These are phyloP conservation scores for Acleris sparsana DNA, from an alignment of 2,888 invertebrate species.

Conservation along the genomic window DNA sequence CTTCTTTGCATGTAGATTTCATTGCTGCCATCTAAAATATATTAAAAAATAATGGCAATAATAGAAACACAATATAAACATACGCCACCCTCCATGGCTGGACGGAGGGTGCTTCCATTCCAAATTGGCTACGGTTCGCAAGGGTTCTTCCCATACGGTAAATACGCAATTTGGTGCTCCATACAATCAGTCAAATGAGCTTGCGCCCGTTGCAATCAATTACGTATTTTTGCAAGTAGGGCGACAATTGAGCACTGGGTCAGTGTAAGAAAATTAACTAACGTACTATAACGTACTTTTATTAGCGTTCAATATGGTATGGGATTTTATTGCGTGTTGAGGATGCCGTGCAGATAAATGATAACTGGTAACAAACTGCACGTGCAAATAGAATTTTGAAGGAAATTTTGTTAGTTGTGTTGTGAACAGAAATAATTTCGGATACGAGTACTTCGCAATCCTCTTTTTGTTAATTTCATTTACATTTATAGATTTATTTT, in stretches of 20 bases:
- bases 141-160: slow-evolving; percentile 79
- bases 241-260: slow-evolving; percentile 28
- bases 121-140: slow-evolving; percentile 77
- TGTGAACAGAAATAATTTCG: too few species aligned
- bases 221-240: slow-evolving; percentile 64
- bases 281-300: neutral
- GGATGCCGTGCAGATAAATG: too few species aligned
- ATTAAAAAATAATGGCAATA: slow-evolving; percentile 51
- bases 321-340: too few species aligned
- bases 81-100: slow-evolving; percentile 49
- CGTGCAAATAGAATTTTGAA: too few species aligned
- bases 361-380: too few species aligned
- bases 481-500: too few species aligned
- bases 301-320: too few species aligned
- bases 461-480: too few species aligned
- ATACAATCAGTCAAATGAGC: slow-evolving; percentile 80
- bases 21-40: neutral
- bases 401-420: too few species aligned
- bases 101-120: slow-evolving; percentile 52
- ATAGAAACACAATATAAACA: slow-evolving; percentile 70
- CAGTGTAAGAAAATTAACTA: slow-evolving; percentile 18
- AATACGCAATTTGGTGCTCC: slow-evolving; percentile 78
- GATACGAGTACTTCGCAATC: too few species aligned
- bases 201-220: slow-evolving; percentile 76
- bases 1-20: neutral